A percentile compares a stretch with the other conserved stretches of the same genome.
These are phyloP conservation scores for Eupithecia abbreviata DNA, from an alignment of 2,888 invertebrate species.

Conservation along the genomic window DNA sequence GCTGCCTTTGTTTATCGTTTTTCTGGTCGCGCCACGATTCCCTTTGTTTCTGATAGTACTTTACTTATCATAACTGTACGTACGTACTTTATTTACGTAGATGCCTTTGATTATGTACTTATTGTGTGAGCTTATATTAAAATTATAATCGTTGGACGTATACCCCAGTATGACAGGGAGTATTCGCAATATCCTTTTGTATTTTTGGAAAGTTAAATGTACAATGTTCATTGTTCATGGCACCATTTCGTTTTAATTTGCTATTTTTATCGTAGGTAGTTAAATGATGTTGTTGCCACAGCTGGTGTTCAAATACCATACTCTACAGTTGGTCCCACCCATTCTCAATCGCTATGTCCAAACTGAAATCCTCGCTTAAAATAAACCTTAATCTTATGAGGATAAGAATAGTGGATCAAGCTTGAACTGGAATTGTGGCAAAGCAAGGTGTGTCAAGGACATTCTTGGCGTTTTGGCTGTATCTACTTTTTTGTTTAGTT, in stretches of 20 bases:
- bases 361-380: constrained; percentile 43
- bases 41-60: constrained; percentile 25
- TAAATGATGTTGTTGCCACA: constrained; percentile 48
- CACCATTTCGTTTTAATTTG: not conserved
- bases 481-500: constrained; percentile 64
- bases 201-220: not conserved
- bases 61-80: constrained; percentile 23
- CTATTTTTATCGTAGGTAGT: constrained; percentile 18
- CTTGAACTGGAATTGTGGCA: constrained; percentile 60
- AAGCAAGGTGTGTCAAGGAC: constrained; percentile 78
- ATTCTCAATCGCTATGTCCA: constrained; percentile 63
- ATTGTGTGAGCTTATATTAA: not conserved
- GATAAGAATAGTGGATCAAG: constrained; percentile 52
- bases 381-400: constrained; percentile 47
- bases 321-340: constrained; percentile 55
- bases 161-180: not conserved
- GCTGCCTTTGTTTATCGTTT: constrained; percentile 58
- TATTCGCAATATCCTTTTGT: not conserved
- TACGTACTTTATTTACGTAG: constrained; percentile 8
- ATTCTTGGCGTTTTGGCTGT: constrained; percentile 63
- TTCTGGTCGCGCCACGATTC: constrained; percentile 44
- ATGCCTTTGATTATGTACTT: not conserved
- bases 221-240: not conserved
- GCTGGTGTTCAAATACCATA: constrained; percentile 53
- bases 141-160: not conserved